Base-by-base conservation (phyloP, 2,797 vertebrate genomes). In the Mormyrops boulengeri region DNA sequence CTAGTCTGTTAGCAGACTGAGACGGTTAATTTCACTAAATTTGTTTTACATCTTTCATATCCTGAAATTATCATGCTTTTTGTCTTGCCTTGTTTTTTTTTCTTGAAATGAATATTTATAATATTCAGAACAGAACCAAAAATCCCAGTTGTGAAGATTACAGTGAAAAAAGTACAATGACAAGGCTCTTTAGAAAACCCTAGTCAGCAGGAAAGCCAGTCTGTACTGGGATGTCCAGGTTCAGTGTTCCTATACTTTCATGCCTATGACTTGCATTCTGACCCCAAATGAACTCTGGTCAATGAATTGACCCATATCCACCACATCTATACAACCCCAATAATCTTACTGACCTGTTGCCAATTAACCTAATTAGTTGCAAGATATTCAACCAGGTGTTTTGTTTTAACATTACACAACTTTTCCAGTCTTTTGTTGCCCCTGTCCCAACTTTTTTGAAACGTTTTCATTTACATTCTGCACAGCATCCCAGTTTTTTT, bases 1-100 rank as follows among this genome's bases (percentile, higher is more conserved):
- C 90, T 89, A 89, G 86, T 89, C 91, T 89, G 80, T 62, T 73
- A 89, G 87, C 38, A 88, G 52, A 22, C 66, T 89, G 88, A 90
- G 89, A 91, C 85, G 88, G 88, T 91, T 90, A 87, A 91, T 91
- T 92, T 85, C 82, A 49, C 90, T 89, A 69, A 91, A 89, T 89
- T 88, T 88, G 87, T 91, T 91, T 91, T 91, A 89, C 77, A 86
- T 90, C 87, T 88, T 73, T 90, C 50, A 89, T 90, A 90, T 89
- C 85, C 90, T 91, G 88, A 89, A 92, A 90, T 91, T 91, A 88
- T 85, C 66, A 84, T 57, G 88, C 89, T 89, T 69, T 85, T 73
- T 55, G 47, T 44, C 38, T 84, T 85, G 85, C 66, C 91, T 87
- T 53, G 55, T 73, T 50, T 89, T 89, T 30, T 91, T 91, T 90